These are phyloP conservation scores for Phylloscopus collybita DNA, from an alignment of 2,797 vertebrate genomes.

Conservation along the genomic window DNA sequence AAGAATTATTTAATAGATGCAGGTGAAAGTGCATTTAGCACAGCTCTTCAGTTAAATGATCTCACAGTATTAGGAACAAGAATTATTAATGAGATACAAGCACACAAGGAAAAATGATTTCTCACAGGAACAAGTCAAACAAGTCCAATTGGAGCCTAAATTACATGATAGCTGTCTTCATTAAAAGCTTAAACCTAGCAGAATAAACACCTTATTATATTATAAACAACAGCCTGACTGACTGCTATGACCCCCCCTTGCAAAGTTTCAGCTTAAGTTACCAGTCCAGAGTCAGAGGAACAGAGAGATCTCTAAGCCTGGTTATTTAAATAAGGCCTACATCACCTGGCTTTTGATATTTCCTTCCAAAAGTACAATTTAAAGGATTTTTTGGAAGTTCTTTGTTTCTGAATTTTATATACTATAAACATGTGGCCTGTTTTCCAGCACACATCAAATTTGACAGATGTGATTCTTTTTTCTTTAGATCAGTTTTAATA, in stretches of 20 bases:
- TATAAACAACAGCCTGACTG: neutral
- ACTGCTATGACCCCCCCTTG: neutral
- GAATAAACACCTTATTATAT: slow-evolving; percentile 1
- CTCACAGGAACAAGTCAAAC: slow-evolving; percentile 34
- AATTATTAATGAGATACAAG: slow-evolving; percentile 13
- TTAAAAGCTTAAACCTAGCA: slow-evolving; percentile 20
- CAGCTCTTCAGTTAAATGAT: neutral
- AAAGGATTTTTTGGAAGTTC: slow-evolving; percentile 18
- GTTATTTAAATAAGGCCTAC: neutral
- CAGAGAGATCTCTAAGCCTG: neutral
- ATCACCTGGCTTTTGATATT: neutral
- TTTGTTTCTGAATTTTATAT: slow-evolving; percentile 30
- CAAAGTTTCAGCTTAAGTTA: neutral
- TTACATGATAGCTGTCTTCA: slow-evolving; percentile 15
- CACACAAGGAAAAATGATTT: neutral
- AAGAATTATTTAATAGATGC: neutral
- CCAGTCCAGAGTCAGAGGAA: neutral
- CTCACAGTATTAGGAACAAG: neutral
- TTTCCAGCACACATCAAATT: slow-evolving; percentile 12
- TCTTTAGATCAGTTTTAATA: slow-evolving; percentile 19
- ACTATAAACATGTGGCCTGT: slow-evolving; percentile 11
- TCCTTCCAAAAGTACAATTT: neutral
- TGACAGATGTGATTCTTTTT: neutral
- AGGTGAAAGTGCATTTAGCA: neutral
- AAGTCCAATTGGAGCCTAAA: slow-evolving; percentile 14